A percentile compares a stretch with the other conserved stretches of the same genome.
Conservation (phyloP, 1,140 invertebrate species). For the Phymorhynchus buccinoides region DNA sequence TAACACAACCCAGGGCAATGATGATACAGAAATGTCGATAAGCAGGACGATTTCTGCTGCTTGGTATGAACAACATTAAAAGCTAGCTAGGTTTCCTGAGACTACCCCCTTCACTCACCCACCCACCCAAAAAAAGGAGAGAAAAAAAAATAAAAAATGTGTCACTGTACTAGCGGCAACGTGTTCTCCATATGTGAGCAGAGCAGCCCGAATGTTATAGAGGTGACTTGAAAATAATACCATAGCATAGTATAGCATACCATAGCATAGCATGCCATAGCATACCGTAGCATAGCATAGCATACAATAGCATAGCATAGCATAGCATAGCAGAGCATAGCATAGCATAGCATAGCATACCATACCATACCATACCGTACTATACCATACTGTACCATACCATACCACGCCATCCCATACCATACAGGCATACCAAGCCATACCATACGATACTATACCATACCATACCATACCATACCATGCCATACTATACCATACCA, state of each 20-base stretch:
- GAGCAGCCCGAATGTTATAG: too few relatives aligned
- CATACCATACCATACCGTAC: slow-evolving; percentile 55
- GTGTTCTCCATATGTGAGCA: too few relatives aligned
- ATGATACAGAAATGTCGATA: too few relatives aligned
- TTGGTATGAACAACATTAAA: too few relatives aligned
- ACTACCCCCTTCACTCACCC: too few relatives aligned
- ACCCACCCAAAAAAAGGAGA: too few relatives aligned
- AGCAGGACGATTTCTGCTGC: too few relatives aligned
- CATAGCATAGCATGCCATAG: slow-evolving; percentile 43
- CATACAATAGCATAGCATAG: slow-evolving; percentile 52
- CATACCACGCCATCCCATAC: slow-evolving; percentile 36
- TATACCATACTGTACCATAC: slow-evolving; percentile 55
- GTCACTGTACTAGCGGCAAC: too few relatives aligned
- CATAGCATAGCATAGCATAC: slow-evolving; percentile 51
- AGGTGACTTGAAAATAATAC: too few relatives aligned
- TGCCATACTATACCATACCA: slow-evolving; percentile 55
- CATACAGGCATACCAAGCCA: slow-evolving; percentile 41
- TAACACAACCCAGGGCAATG: too few relatives aligned
- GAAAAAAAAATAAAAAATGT: too few relatives aligned
- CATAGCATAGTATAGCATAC: slow-evolving; percentile 39
- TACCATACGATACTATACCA: slow-evolving; percentile 50
- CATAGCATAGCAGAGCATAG: slow-evolving; percentile 52
- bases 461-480: slow-evolving; percentile 57
- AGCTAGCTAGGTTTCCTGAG: too few relatives aligned
- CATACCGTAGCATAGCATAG: slow-evolving; percentile 31